phyloP scores from a whole-genome alignment of 2,888 invertebrate genomes.

The Sicus ferrugineus region DNA sequence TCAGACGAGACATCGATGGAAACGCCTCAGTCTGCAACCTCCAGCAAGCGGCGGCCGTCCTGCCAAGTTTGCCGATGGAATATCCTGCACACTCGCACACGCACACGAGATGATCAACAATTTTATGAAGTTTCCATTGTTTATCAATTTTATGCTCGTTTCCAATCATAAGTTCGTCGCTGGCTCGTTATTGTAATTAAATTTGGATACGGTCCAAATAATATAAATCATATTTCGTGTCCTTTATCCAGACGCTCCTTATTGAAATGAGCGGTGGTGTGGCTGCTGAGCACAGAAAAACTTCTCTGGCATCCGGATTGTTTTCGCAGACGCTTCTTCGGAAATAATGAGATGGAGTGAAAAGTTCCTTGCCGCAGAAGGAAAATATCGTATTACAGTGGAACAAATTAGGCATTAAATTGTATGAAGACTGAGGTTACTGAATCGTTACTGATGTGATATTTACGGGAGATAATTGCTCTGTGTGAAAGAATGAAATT shows the following conservation, averaged over 20 bases:
- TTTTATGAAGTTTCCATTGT: slow-evolving; percentile 60
- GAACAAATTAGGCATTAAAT: background rate
- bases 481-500: no score
- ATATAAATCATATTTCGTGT: slow-evolving; percentile 51
- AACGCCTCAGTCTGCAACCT: background rate
- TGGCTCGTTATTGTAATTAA: slow-evolving; percentile 53
- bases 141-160: slow-evolving; percentile 62
- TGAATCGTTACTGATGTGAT: background rate
- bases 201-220: slow-evolving; percentile 58
- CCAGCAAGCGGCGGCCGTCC: background rate
- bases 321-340: slow-evolving; percentile 13
- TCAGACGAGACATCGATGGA: background rate
- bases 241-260: slow-evolving; percentile 29
- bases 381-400: background rate
- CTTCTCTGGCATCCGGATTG: slow-evolving; percentile 19
- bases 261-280: slow-evolving; percentile 37
- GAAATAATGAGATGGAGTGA: background rate
- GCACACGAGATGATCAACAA: slow-evolving; percentile 11
- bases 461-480: no score
- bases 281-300: background rate
- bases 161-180: slow-evolving; percentile 41
- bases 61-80: background rate
- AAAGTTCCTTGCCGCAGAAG: background rate
- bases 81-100: background rate
- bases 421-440: background rate